These are phyloP conservation scores for Lamprologus speciosus DNA, from an alignment of 2,113 vertebrate species.

Conservation along the genomic window DNA sequence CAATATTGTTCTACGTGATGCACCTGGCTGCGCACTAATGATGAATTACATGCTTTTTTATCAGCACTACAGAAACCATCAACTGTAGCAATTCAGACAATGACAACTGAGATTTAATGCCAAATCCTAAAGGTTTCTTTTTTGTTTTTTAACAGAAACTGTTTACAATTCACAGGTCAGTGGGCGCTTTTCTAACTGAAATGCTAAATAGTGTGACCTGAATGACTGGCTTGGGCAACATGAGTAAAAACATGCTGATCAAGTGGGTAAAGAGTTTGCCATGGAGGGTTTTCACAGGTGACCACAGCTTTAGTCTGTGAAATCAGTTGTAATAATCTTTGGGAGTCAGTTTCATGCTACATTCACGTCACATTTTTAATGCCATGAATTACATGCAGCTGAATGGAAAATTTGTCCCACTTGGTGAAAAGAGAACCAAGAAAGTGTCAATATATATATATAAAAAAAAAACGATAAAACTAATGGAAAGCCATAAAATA, in stretches of 20 bases:
- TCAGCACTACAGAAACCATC: conserved; percentile 17
- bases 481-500: background rate
- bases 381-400: background rate
- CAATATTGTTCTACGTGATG: conserved; percentile 36
- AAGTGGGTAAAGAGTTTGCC: background rate
- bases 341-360: background rate
- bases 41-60: background rate
- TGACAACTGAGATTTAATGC: conserved; percentile 25
- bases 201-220: background rate
- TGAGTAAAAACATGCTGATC: background rate
- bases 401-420: background rate
- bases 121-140: conserved; percentile 27
- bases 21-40: conserved; percentile 9
- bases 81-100: conserved; percentile 30
- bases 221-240: background rate
- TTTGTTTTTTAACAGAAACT: conserved; percentile 6
- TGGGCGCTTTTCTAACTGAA: background rate
- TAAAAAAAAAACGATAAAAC: background rate
- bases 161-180: conserved; percentile 36
- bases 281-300: background rate
- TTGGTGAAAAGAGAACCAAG: background rate
- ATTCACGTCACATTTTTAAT: background rate
- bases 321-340: background rate
- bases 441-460: background rate
- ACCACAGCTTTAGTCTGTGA: background rate